A percentile compares a stretch with the other conserved stretches of the same genome.
Conservation (phyloP, 2,888 invertebrate species). For the Yponomeuta sedellus region DNA sequence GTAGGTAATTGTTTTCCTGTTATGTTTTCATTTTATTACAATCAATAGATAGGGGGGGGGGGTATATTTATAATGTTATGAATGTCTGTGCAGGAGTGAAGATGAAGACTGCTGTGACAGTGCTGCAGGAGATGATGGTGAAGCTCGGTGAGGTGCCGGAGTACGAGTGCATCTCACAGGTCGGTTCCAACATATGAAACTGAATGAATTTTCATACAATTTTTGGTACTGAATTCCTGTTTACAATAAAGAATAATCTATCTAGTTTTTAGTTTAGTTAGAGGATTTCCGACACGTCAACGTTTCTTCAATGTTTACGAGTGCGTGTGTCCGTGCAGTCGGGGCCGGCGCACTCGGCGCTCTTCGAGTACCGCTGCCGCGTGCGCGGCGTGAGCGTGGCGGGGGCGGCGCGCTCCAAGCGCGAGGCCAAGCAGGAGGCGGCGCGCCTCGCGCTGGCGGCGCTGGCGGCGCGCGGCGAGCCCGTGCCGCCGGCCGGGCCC, state of each 20-base stretch:
- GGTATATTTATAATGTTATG: too few relatives aligned
- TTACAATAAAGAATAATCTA: too few relatives aligned
- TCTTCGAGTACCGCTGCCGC: conserved; percentile 74
- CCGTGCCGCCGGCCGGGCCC: conserved; percentile 32
- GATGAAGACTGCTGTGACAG: conserved; percentile 80
- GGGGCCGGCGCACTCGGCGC: conserved; percentile 52
- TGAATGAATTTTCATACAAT: too few relatives aligned
- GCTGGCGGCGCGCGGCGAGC: conserved; percentile 46
- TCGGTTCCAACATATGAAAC: conserved; percentile 24
- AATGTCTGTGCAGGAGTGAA: background rate
- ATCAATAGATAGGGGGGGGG: too few relatives aligned
- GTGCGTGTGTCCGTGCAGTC: conserved; percentile 31
- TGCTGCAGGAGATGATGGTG: conserved; percentile 80
- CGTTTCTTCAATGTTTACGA: too few relatives aligned
- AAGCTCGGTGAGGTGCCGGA: conserved; percentile 69
- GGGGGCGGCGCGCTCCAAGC: conserved; percentile 84
- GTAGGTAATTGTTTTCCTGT: too few relatives aligned
- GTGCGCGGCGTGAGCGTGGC: conserved; percentile 87
- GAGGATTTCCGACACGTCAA: background rate
- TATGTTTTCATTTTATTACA: too few relatives aligned
- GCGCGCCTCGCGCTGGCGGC: conserved; percentile 64
- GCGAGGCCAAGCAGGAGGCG: conserved; percentile 80
- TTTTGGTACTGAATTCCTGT: too few relatives aligned
- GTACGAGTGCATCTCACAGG: conserved; percentile 66
- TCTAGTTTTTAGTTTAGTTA: too few relatives aligned